Conservation (phyloP, 2,113 vertebrate species). For the Vimba vimba region DNA sequence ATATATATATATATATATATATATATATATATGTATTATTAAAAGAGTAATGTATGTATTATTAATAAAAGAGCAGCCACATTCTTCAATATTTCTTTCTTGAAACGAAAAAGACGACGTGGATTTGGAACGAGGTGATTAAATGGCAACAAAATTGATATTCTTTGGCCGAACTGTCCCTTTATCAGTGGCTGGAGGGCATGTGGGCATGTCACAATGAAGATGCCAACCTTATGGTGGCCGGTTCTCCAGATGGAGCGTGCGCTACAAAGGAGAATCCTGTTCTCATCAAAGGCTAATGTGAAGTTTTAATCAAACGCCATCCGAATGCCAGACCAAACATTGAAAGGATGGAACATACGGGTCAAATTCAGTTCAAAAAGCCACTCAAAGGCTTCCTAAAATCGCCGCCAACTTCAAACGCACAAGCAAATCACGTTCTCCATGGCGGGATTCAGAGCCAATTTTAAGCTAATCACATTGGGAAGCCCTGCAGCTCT, state of each 20-base stretch:
- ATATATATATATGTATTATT: too few species aligned
- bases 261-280: neutral
- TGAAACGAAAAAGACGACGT: too few species aligned
- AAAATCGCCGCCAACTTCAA: slow-evolving; percentile 49
- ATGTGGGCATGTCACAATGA: slow-evolving; percentile 14
- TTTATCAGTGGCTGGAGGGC: slow-evolving; percentile 18
- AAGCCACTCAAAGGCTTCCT: slow-evolving; percentile 42
- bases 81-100: neutral
- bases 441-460: slow-evolving; percentile 45
- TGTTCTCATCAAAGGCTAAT: slow-evolving; percentile 34
- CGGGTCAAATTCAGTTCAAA: slow-evolving; percentile 56
- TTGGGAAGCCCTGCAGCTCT: slow-evolving; percentile 53
- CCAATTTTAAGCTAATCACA: slow-evolving; percentile 52
- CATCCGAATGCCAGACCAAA: slow-evolving; percentile 20
- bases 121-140: too few species aligned
- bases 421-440: slow-evolving; percentile 48
- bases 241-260: neutral
- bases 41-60: too few species aligned
- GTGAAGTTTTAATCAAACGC: slow-evolving; percentile 35
- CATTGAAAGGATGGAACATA: slow-evolving; percentile 25
- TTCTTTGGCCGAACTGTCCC: too few species aligned
- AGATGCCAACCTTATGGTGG: slow-evolving; percentile 28
- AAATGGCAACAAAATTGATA: neutral
- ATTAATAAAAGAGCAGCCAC: too few species aligned
- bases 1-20: too few species aligned